Base-by-base conservation (phyloP, 2,797 vertebrate species). In the Hyperoplus lanceolatus region DNA sequence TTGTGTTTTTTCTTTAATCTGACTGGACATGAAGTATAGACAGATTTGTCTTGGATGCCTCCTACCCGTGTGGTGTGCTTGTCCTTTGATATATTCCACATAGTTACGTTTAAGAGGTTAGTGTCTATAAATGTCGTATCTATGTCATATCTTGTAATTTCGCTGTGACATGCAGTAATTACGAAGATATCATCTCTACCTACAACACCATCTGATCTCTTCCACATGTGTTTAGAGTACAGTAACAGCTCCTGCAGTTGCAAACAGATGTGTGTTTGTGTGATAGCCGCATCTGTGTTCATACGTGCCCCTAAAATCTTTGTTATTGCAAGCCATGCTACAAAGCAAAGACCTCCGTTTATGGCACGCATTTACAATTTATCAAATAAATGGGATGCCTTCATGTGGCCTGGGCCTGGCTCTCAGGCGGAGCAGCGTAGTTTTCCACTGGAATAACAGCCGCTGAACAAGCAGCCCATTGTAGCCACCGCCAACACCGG, bases 391-490 rank as follows among this genome's bases (percentile, higher is more conserved):
- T 94, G 89, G 87, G 93, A 93, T 91, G 90, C 92, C 93, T 94
- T 94, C 88, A 93, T 95, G 92, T 92, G 92, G 90, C 91, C 87
- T 42, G 87, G 75, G 80, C 87, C 85, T 48, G 83, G 80, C 90
- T 92, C 88, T 90, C 76, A 75, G 92, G 92, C 90, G 72, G 73
- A 79, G 85, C 86, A 73, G 93, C 93, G 90, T 94, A 90, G 94
- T 93, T 95, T 96, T 96, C 95, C 95, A 94, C 91, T 95, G 94
- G 87, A 95, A 96, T 94, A 96, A 96, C 96, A 96, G 90, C 81
- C 94, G 86, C 82, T 85, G 94, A 96, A 97, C 96, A 97, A 95
- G 92, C 49, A 79, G 89, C 81, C 89, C 94, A 94, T 94, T 97
- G 96, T 96, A 94, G 94, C 76, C 66, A 59, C 72, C 13, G 92